Evolutionary conservation across 2,113 vertebrate species (phyloP).

Genomic region (Antennarius striatus): DNA sequence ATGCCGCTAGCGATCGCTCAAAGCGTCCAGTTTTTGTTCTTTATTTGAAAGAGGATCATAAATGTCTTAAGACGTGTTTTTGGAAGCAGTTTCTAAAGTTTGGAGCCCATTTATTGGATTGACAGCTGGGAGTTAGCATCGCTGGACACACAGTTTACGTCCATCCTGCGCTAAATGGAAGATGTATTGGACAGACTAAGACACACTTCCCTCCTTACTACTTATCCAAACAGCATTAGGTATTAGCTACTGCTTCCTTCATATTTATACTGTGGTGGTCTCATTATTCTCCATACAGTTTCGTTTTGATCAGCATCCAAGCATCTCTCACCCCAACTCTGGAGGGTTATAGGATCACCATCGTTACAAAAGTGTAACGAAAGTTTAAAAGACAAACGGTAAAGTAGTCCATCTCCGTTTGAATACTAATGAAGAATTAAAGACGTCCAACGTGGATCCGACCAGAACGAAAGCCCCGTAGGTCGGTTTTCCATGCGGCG

Average conservation of each 20-base stretch:
- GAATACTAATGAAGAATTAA: constrained; percentile 70
- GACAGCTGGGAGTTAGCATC: neutral
- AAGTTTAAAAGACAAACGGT: too few species aligned
- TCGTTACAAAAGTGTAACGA: too few species aligned
- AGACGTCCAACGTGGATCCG: constrained; percentile 54
- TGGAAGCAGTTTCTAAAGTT: constrained; percentile 1
- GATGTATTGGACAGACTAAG: neutral
- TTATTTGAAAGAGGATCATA: neutral
- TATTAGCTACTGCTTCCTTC: neutral
- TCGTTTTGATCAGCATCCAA: too few species aligned
- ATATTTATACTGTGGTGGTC: too few species aligned
- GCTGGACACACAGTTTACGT: constrained; percentile 7
- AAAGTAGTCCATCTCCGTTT: constrained; percentile 31
- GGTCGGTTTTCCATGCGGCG: constrained; percentile 55
- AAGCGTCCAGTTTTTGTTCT: neutral
- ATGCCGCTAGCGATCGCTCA: neutral
- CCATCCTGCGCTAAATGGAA: neutral
- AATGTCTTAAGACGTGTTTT: neutral
- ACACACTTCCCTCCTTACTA: neutral
- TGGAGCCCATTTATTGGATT: neutral
- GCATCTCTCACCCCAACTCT: too few species aligned
- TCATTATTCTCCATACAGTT: too few species aligned
- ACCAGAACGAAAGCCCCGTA: constrained; percentile 73
- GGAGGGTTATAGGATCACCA: too few species aligned
- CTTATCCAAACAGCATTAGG: neutral